Evolutionary conservation across 2,113 vertebrate species (phyloP), one percentile per base, ranked within the genome.

Genomic region (Silurus glanis): DNA sequence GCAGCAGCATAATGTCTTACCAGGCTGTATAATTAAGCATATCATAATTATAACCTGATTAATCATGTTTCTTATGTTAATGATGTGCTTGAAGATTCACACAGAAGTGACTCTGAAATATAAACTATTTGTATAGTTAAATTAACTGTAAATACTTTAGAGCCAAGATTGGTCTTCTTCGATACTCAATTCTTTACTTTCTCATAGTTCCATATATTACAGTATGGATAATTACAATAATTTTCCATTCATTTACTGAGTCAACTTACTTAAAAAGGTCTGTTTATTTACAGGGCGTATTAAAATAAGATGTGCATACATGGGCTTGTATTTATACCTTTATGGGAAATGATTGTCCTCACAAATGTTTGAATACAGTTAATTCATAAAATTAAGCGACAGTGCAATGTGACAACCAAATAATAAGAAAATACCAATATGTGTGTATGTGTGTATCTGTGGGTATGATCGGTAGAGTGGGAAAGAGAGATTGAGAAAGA

Each of bases 41-140:
- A 80, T 82, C 23, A 66, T 64, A 66, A 82, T 82, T 82, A 61
- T 21, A 23, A 61, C 28, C 78, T 80, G 37, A 80, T 85, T 76
- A 75, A 49, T n/a, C 62, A 13, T 61, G 74, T 83, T 13, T 9
- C 9, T 51, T 19, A 21, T 51, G 6, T 55, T 79, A 25, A 53
- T 53, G 25, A 85, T 66, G 8, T 78, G 23, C 23, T 55, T 64
- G 19, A 28, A 61, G 28, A 23, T 21, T 45, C 7, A 53, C 23
- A 51, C 14, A 64, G 21, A 47, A 1, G 59, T n/a, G 47, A 28
- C 61, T 69, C 21, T 80, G 9, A 59, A 56, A 85, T 62, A 76
- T 51, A 19, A 64, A 45, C 8, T 53, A 16, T 8, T 58, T 58
- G 8, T 21, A 17, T 61, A 19, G n/a, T 17, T 37, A 67, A 53